Evolutionary conservation across 2,797 vertebrate species (phyloP), one percentile per base, ranked within the genome.

Genomic region (Falco columbarius): DNA sequence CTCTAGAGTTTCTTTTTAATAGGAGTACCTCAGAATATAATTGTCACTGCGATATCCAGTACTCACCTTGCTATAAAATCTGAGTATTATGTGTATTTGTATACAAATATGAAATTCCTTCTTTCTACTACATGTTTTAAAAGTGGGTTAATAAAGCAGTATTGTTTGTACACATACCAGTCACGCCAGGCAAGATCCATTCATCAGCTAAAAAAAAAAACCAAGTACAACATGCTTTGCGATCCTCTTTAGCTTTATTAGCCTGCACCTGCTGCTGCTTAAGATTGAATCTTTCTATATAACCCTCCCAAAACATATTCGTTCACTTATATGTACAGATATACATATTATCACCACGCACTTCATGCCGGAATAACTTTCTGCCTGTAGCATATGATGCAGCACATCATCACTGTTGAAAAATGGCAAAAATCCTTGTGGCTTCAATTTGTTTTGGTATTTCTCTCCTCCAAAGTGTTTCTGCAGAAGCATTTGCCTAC

Each of bases 371-470:
- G 47, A 47, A 5, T 32, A 63, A 58, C 9, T 52, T 52, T 55
- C 79, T 74, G 61, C 55, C 63, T 11, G 12, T 30, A 80, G 75
- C 52, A 13, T 26, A 20, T 9, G 29, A 42, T 49, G 73, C 24
- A 38, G 65, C 51, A 72, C 5, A 3, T 8, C 80, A 79, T 26
- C 54, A 16, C 73, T 30, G 46, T 65, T 49, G 46, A 32, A 14
- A 68, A 63, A 24, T 0, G 14, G 23, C 51, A 63, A 52, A 86
- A 79, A 52, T 3, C 20, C 42, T n/a, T 2, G 6, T 5, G 20
- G 52, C 54, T 51, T 77, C 3, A 1, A 10, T 7, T 72, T 65
- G 0, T 40, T 46, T 14, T 3, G 18, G 0, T 10, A 6, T 14
- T 77, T 65, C 54, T n/a, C 47, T 80, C 27, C 55, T 72, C 71